Evolutionary conservation across 2,797 vertebrate species (phyloP).

Genomic region (Austrolebias charrua): DNA sequence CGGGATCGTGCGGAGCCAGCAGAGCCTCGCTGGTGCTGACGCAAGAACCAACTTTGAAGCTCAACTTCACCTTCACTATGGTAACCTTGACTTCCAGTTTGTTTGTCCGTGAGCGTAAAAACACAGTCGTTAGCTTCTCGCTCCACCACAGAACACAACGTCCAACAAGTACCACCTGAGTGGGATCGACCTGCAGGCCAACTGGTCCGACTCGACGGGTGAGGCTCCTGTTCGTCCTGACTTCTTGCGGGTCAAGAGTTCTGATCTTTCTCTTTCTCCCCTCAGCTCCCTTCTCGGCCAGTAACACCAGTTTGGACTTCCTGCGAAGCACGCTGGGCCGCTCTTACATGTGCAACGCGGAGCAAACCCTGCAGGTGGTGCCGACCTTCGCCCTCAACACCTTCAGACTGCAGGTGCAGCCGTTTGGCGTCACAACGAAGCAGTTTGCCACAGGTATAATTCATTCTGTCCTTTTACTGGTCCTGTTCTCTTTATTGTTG

Average conservation of each 20-base stretch:
- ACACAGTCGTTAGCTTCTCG: neutral
- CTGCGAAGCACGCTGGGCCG: constrained; percentile 83
- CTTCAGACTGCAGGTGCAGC: constrained; percentile 88
- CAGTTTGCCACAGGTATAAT: constrained; percentile 87
- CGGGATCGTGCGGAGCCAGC: constrained; percentile 78
- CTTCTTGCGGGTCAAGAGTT: neutral
- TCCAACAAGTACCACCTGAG: constrained; percentile 77
- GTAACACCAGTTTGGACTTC: constrained; percentile 81
- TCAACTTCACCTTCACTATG: constrained; percentile 82
- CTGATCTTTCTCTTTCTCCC: constrained; percentile 2
- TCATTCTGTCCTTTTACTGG: neutral
- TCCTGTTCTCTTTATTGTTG: no score
- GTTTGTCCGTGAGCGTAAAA: neutral
- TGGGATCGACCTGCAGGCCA: constrained; percentile 61
- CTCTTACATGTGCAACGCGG: constrained; percentile 89
- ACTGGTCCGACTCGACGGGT: constrained; percentile 72
- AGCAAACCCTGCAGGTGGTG: constrained; percentile 81
- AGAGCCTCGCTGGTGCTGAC: constrained; percentile 74
- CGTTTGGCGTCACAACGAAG: constrained; percentile 83
- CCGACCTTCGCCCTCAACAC: constrained; percentile 81
- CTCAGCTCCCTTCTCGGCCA: constrained; percentile 60
- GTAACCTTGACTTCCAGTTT: constrained; percentile 56
- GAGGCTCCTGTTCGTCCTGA: constrained; percentile 21
- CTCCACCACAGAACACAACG: constrained; percentile 72
- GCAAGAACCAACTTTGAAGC: constrained; percentile 59